Base-by-base conservation (phyloP, 2,888 invertebrate genomes). In the Zygothrica quintamaculata region DNA sequence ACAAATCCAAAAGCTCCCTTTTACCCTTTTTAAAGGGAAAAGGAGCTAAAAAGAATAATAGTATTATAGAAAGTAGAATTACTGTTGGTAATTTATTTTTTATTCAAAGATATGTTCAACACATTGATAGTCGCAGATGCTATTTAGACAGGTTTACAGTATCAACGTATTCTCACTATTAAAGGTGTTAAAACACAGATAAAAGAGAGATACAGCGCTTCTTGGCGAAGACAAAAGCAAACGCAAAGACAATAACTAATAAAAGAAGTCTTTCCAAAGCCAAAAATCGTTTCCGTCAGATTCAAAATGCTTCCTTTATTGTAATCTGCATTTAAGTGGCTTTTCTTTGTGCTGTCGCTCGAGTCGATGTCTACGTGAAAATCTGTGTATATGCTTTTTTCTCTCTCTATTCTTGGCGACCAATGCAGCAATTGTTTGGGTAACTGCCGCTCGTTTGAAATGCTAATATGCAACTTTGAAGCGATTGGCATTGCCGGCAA, bases 271-370 rank as follows among this genome's bases (percentile, higher is more conserved):
- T 33, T 46, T 42, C 47, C 52, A 60, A 65, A 68, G 73, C 52
- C 57, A 65, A 65, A 73, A 58, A 47, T 66, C 84, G 74, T 70
- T 66, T 77, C 58, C 74, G 70, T 65, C 71, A 80, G 74, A 37
- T 66, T 70, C 60, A 74, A 74, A 86, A 84, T 71, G 58, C 71
- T 77, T 69, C 74, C 70, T 71, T 84, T 81, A 77, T 75, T 81
- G 82, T 81, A 84, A 82, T 84, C 84, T 81, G 82, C 84, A 84
- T 84, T 81, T 84, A 82, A 82, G 81, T 82, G 82, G 84, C 77
- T 77, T 82, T 79, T 77, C n/a, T 74, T 82, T 82, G 77, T 70
- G 69, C 74, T 77, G 64, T 58, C 51, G 55, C 34, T 62, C 25
- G 12, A 31, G 39, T 57, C 40, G 55, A 34, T 40, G 42, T 34